A percentile compares a stretch with the other conserved stretches of the same genome.
Evolutionary conservation across 2,797 vertebrate genomes (phyloP).

Genomic region (Neoniphon sammara): DNA sequence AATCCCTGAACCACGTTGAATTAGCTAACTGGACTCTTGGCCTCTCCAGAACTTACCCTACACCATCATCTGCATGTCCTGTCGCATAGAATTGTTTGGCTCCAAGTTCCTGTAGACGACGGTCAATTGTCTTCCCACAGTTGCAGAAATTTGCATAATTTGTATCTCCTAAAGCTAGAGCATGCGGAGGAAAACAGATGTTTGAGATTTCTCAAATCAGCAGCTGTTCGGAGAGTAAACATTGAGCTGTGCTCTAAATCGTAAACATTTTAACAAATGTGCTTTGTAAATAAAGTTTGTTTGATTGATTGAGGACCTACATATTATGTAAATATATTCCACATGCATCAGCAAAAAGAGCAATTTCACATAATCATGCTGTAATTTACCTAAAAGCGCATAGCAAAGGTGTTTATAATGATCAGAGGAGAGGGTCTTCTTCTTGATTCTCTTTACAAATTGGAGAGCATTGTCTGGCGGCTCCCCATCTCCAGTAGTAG

Average conservation of each 20-base stretch:
- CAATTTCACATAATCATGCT: not conserved
- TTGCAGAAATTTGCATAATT: slow-evolving; percentile 97
- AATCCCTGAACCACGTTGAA: not conserved
- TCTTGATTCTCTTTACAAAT: slow-evolving; percentile 89
- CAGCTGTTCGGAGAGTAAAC: slow-evolving; percentile 31
- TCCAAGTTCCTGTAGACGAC: slow-evolving; percentile 89
- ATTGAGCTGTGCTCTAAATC: not conserved
- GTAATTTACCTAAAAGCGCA: slow-evolving; percentile 89
- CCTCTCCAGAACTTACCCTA: slow-evolving; percentile 86
- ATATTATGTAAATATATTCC: not conserved
- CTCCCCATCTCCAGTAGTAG: slow-evolving; percentile 95
- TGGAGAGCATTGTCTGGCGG: slow-evolving; percentile 90
- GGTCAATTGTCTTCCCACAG: slow-evolving; percentile 93
- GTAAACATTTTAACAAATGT: slow-evolving; percentile 20
- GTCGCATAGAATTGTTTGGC: slow-evolving; percentile 90
- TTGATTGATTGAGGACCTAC: not conserved
- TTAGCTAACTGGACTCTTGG: not conserved
- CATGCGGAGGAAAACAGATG: slow-evolving; percentile 38
- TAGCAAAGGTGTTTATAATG: slow-evolving; percentile 89
- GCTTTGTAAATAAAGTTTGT: slow-evolving; percentile 12
- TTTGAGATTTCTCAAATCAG: slow-evolving; percentile 19
- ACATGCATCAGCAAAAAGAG: not conserved
- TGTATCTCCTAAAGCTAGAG: slow-evolving; percentile 92
- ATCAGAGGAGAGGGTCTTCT: slow-evolving; percentile 81
- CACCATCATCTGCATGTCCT: slow-evolving; percentile 93